Conservation (phyloP, 2,888 invertebrate genomes). For the Parochlus steinenii region DNA sequence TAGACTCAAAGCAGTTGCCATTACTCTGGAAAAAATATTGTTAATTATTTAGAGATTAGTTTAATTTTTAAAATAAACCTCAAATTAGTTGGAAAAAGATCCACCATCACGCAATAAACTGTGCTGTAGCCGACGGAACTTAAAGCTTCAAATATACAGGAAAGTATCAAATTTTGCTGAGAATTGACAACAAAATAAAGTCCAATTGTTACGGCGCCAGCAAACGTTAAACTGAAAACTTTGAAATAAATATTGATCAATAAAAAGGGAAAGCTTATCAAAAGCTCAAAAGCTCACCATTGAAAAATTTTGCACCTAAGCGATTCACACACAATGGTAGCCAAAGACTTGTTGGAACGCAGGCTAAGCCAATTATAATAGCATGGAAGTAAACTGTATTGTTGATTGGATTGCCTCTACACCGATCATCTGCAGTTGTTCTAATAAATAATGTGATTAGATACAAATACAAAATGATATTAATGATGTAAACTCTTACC, state of each 20-base stretch:
- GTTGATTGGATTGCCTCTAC: constrained; percentile 44
- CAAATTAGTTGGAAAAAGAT: constrained; percentile 66
- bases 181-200: constrained; percentile 59
- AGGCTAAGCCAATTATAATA: constrained; percentile 61
- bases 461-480: too few species aligned
- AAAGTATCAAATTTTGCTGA: constrained; percentile 51
- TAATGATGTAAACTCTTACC: too few species aligned
- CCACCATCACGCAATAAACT: constrained; percentile 66
- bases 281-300: too few species aligned
- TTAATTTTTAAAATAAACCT: too few species aligned
- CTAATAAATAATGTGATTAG: too few species aligned
- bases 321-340: constrained; percentile 62
- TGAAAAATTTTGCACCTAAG: constrained; percentile 64
- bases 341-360: constrained; percentile 65
- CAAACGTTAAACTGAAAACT: constrained; percentile 59
- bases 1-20: constrained; percentile 63
- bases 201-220: constrained; percentile 54
- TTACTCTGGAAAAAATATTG: too few species aligned
- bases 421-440: constrained; percentile 1
- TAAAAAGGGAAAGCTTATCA: too few species aligned
- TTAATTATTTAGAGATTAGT: too few species aligned
- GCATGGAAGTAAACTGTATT: constrained; percentile 56
- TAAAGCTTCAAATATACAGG: constrained; percentile 63
- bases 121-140: constrained; percentile 65
- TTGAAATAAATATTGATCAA: neutral